Base-by-base conservation (phyloP, 92 coral and sea anemone species). In the Nematostella vectensis region DNA sequence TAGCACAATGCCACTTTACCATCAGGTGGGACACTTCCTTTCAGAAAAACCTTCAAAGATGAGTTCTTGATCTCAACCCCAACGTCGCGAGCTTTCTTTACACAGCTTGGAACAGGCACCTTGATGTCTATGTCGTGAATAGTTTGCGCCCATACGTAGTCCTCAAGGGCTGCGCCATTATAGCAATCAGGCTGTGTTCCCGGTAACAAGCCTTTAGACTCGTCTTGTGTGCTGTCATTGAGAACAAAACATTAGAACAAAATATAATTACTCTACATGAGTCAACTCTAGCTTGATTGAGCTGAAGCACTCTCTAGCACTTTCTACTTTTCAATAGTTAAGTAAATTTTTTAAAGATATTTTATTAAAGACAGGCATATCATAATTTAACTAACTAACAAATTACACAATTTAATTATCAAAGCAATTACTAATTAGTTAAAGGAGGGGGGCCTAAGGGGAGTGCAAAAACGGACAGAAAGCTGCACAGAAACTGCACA, bases 141-240 rank as follows among this genome's bases (percentile, higher is more conserved):
- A 40, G 95, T 78, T 45, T 91, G 98, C 40, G 98, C 85, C 98
- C 98, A 91, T 26, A 78, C 71, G 53, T 91, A 91, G 29, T 61
- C 75, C 49, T 91, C 96, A 39, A 87, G 70, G 13, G 75, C 76
- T 22, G 88, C 98, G 27, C 98, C 98, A 82, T 91, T 91, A 65
- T 82, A 91, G 57, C 93, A 81, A 8, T 91, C 98, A 31, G 96
- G 75, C 38, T 78, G 54, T 59, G 77, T 80, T 37, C 89, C 94
- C 38, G 96, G 96, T 48, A 65, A 44, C 45, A 74, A 29, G 15
- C 82, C 79, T 33, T 83, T 65, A 3, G 67, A 47, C 13, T 75
- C 77, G 21, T 58, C 71, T 17, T 55, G n/a, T 25, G 82, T 48
- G 28, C 68, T 65, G 43, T 38, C 27, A 50, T 29, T 24, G 36